A percentile compares a stretch with the other conserved stretches of the same genome.
Conservation (phyloP, 2,797 vertebrate genomes). For the Pseudochirops corinnae region DNA sequence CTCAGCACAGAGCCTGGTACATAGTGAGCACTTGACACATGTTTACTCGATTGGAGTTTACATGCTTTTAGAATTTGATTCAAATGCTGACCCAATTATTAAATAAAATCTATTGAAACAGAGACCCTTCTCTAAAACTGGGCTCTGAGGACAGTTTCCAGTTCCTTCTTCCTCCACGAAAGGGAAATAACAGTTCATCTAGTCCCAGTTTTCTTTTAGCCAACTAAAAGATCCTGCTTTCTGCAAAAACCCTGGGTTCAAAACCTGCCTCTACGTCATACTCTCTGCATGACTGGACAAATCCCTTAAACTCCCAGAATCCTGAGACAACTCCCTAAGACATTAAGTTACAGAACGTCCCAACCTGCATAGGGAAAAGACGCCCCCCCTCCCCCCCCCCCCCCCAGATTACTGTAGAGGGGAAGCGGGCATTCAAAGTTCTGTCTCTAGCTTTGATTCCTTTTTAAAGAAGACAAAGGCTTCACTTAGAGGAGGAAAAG, state of each 20-base stretch:
- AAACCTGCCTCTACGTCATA: background rate
- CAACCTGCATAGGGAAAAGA: background rate
- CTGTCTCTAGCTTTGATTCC: background rate
- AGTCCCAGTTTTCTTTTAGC: background rate
- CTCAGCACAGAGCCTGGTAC: background rate
- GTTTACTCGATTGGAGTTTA: background rate
- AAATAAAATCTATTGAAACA: background rate
- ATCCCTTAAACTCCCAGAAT: background rate
- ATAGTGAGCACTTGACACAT: background rate
- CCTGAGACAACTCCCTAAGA: background rate
- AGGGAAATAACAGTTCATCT: background rate
- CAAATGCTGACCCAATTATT: background rate
- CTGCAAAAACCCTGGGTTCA: background rate
- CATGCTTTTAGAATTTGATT: background rate
- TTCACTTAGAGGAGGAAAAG: background rate
- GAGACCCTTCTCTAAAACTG: background rate
- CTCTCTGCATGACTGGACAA: background rate
- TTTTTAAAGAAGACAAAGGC: background rate
- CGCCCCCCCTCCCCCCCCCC: fast-evolving
- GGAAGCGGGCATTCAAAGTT: background rate
- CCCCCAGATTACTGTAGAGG: background rate
- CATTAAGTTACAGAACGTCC: background rate
- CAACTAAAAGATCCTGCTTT: background rate
- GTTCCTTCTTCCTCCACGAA: background rate
- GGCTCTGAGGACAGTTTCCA: background rate